phyloP scores from a whole-genome alignment of 2,888 invertebrate species.

The Rotaria sp. region DNA sequence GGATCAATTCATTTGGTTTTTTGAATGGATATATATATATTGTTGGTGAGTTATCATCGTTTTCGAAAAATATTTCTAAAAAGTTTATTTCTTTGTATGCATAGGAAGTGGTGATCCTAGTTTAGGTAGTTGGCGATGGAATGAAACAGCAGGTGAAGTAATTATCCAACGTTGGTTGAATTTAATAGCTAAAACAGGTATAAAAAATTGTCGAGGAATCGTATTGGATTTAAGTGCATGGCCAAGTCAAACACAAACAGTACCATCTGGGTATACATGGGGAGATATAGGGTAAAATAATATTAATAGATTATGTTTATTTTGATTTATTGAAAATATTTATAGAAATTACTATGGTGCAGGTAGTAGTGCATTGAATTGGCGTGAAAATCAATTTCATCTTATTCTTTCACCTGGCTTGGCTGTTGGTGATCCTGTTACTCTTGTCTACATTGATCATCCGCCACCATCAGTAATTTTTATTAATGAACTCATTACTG shows the following conservation, averaged over 20 bases:
- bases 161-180: neutral
- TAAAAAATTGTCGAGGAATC: neutral
- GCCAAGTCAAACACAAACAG: neutral
- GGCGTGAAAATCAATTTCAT: conserved; percentile 8
- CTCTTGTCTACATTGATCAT: neutral
- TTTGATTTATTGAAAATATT: neutral
- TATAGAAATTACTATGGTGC: neutral
- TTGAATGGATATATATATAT: neutral
- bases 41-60: neutral
- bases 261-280: neutral
- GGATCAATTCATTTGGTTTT: neutral
- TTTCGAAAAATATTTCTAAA: neutral
- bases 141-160: neutral
- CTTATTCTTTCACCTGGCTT: neutral
- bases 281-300: neutral
- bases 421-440: neutral
- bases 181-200: neutral
- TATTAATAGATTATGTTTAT: neutral
- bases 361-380: neutral
- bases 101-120: conserved; percentile 8
- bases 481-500: neutral
- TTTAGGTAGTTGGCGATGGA: neutral
- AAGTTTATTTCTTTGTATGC: neutral
- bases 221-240: neutral
- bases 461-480: neutral